Conservation (phyloP, 2,888 invertebrate genomes). For the Brenthis daphne region DNA sequence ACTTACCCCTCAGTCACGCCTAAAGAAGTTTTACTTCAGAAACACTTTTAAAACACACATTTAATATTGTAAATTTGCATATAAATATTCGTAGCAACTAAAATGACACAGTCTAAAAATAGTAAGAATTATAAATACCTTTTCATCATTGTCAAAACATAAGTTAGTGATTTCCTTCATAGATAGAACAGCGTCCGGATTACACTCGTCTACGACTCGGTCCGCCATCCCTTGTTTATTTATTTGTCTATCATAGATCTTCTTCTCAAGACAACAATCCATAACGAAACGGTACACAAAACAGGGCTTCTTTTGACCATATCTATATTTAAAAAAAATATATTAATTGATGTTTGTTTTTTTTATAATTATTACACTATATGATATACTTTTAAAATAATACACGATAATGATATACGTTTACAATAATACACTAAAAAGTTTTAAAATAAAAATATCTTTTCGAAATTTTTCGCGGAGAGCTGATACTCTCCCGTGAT, state of each 20-base stretch:
- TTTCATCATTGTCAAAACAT: conserved; percentile 93
- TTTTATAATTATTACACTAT: no score
- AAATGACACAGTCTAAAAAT: no score
- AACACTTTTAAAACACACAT: not conserved
- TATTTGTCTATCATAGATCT: conserved; percentile 98
- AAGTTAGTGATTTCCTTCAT: conserved; percentile 94
- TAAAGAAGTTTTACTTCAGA: not conserved
- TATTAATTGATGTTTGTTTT: not conserved
- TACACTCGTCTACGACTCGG: conserved; percentile 98
- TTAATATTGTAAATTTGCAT: no score
- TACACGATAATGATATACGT: no score
- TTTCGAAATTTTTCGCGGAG: no score
- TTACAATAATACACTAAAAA: no score
- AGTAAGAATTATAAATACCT: conserved; percentile 50
- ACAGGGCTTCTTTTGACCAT: conserved; percentile 96
- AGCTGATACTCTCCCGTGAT: no score
- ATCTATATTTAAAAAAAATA: conserved; percentile 73
- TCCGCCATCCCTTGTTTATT: conserved; percentile 99
- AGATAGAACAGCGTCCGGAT: conserved; percentile 96
- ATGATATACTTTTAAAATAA: no score
- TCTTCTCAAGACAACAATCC: conserved; percentile 98
- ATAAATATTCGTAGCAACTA: no score
- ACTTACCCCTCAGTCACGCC: no score
- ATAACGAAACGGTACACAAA: conserved; percentile 98
- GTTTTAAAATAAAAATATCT: no score